A percentile compares a stretch with the other conserved stretches of the same genome.
Conservation (phyloP, 1,140 invertebrate genomes). For the Chironomus striatipennis region DNA sequence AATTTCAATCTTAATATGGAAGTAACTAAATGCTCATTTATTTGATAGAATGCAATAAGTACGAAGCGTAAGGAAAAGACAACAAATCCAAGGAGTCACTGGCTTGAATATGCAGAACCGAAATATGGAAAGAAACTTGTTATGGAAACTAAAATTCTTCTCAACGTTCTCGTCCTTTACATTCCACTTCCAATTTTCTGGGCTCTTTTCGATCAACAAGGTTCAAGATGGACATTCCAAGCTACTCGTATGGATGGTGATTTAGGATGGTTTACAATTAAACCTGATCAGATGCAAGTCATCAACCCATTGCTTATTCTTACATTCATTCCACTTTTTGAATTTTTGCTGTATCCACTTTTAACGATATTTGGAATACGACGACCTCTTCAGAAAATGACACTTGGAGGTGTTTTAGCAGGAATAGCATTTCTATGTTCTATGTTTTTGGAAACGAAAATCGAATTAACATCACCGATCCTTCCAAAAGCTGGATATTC, state of each 20-base stretch:
- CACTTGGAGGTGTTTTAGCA: constrained; percentile 55
- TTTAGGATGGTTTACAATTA: constrained; percentile 48
- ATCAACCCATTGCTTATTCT: constrained; percentile 66
- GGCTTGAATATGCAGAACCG: constrained; percentile 61
- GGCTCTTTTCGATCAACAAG: constrained; percentile 57
- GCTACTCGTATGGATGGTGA: constrained; percentile 61
- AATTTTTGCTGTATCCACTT: constrained; percentile 38
- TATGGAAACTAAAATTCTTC: constrained; percentile 44
- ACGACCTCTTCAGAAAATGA: constrained; percentile 51
- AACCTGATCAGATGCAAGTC: constrained; percentile 67
- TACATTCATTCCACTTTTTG: constrained; percentile 65
- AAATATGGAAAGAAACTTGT: constrained; percentile 53
- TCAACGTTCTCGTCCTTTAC: constrained; percentile 50
- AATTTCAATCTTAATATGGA: background rate
- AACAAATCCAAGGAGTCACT: constrained; percentile 43
- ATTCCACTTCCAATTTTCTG: constrained; percentile 61
- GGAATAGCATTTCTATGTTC: constrained; percentile 59
- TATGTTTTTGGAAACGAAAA: constrained; percentile 53
- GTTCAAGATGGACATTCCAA: constrained; percentile 49
- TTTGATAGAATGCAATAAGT: background rate
- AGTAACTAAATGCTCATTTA: background rate
- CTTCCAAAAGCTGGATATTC: constrained; percentile 45
- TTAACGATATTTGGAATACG: constrained; percentile 31
- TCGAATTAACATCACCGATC: constrained; percentile 56
- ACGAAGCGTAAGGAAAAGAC: background rate